Conservation (phyloP, 1,140 invertebrate genomes). For the Cydia strobilella region DNA sequence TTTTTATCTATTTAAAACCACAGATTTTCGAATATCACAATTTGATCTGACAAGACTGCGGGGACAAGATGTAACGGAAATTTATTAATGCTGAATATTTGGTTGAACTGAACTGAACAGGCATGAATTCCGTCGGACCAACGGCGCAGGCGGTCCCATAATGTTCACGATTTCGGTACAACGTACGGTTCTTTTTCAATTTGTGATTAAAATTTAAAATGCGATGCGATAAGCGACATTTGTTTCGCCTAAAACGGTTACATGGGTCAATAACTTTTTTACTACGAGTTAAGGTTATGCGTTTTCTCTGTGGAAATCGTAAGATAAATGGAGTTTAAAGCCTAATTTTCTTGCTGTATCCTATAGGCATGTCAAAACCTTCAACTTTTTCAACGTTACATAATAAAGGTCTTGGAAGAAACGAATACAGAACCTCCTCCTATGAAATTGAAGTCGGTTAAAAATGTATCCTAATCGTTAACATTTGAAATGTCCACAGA, state of each 20-base stretch:
- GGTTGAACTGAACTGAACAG: slow-evolving; percentile 4
- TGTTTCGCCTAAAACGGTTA: background rate
- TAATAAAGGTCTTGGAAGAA: no score
- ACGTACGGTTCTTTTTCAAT: slow-evolving; percentile 8
- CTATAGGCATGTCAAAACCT: no score
- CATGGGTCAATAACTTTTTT: background rate
- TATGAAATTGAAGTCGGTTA: no score
- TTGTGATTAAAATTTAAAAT: background rate
- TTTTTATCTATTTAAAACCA: no score
- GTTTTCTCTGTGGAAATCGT: no score
- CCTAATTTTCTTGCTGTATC: no score
- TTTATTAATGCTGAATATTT: slow-evolving; percentile 12
- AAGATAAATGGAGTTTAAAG: no score
- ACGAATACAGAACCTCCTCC: no score
- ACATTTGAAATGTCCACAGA: no score
- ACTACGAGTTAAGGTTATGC: no score
- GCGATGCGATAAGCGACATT: background rate
- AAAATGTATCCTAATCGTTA: no score
- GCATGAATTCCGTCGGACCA: slow-evolving; percentile 12
- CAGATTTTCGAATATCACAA: background rate
- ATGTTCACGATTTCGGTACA: slow-evolving; percentile 1
- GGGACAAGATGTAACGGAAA: slow-evolving; percentile 7
- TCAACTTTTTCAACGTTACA: no score
- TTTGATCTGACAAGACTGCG: background rate
- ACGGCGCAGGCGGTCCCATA: slow-evolving; percentile 2